Percentiles rank a stretch among this genome's conserved stretches.
These are phyloP conservation scores for Xylota sylvarum DNA, from an alignment of 2,888 invertebrate species.

Conservation along the genomic window DNA sequence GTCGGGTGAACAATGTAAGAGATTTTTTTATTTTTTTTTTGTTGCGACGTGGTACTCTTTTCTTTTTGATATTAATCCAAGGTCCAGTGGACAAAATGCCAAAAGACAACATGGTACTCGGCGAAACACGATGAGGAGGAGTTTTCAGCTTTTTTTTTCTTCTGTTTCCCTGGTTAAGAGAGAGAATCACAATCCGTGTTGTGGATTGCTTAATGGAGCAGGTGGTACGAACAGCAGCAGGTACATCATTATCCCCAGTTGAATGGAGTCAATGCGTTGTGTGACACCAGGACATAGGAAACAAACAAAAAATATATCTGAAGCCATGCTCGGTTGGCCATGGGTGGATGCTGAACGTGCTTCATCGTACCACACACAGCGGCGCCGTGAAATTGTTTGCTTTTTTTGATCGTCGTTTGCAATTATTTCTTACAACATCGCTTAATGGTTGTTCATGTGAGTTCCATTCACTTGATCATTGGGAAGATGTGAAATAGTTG, in stretches of 20 bases:
- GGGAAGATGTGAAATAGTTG: constrained; percentile 17
- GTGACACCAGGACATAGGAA: constrained; percentile 57
- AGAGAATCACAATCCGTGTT: constrained; percentile 72
- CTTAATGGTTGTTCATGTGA: constrained; percentile 26
- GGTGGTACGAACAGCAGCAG: constrained; percentile 74
- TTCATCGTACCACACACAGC: constrained; percentile 69
- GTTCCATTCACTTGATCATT: not conserved
- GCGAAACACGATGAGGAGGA: constrained; percentile 36
- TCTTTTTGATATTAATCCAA: constrained; percentile 58
- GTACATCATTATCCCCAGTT: constrained; percentile 76
- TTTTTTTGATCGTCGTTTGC: not conserved
- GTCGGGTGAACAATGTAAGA: constrained; percentile 41
- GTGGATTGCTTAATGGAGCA: constrained; percentile 77
- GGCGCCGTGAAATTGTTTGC: constrained; percentile 41
- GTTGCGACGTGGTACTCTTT: not conserved
- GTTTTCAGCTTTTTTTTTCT: constrained; percentile 21
- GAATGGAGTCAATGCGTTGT: constrained; percentile 73
- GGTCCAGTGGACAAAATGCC: constrained; percentile 61
- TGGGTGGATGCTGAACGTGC: constrained; percentile 68
- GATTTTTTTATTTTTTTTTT: constrained; percentile 31
- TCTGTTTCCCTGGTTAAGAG: constrained; percentile 19
- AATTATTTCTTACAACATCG: constrained; percentile 55
- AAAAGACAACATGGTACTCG: constrained; percentile 59
- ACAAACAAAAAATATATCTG: constrained; percentile 3
- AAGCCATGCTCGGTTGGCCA: constrained; percentile 46